Conservation (phyloP, 1,140 invertebrate genomes). For the Helicoverpa zea region DNA sequence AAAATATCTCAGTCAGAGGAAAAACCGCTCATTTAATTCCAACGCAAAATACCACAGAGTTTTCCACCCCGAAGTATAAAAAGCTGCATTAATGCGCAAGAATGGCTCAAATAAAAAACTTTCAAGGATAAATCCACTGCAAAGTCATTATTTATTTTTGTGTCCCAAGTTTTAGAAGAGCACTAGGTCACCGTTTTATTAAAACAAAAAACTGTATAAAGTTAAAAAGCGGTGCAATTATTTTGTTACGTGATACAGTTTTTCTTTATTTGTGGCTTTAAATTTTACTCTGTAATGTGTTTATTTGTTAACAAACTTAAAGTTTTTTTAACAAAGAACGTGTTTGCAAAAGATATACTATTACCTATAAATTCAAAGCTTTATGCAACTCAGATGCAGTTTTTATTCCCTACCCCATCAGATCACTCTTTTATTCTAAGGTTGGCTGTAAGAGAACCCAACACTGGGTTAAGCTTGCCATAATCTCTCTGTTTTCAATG, state of each 20-base stretch:
- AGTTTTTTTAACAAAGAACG: no score
- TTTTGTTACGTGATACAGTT: not conserved
- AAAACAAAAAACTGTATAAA: not conserved
- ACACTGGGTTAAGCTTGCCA: no score
- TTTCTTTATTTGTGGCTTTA: not conserved
- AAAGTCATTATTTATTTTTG: slow-evolving; percentile 16
- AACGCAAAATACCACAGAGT: not conserved
- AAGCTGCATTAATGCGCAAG: not conserved
- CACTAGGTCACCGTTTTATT: not conserved
- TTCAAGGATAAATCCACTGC: slow-evolving; percentile 20
- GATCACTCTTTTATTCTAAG: no score
- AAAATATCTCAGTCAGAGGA: no score
- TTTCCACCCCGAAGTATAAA: not conserved
- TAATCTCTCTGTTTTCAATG: no score
- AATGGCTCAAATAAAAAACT: not conserved
- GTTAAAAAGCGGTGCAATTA: not conserved
- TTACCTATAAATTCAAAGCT: no score
- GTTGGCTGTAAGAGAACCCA: no score
- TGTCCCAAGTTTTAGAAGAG: not conserved
- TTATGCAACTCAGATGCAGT: no score
- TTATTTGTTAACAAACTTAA: not conserved
- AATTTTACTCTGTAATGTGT: not conserved
- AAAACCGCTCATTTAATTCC: not conserved
- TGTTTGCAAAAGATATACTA: no score
- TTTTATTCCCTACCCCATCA: no score